A percentile compares a stretch with the other conserved stretches of the same genome.
Evolutionary conservation across 2,888 invertebrate genomes (phyloP).

Genomic region (Sesia apiformis): DNA sequence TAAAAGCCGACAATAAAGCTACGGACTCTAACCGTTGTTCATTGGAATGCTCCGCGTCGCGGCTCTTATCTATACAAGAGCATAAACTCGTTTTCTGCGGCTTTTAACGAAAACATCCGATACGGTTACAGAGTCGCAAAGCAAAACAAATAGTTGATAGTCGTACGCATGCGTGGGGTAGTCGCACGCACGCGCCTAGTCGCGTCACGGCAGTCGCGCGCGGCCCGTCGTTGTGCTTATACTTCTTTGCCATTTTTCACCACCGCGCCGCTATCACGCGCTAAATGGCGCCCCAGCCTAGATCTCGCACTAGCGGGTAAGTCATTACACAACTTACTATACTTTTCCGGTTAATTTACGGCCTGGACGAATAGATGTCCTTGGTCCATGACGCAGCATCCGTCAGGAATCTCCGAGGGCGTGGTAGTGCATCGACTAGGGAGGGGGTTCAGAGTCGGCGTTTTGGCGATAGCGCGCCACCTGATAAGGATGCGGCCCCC

Average conservation of each 20-base stretch:
- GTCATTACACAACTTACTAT: constrained; percentile 30
- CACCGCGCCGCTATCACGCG: constrained; percentile 48
- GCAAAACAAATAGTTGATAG: constrained; percentile 58
- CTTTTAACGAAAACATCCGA: constrained; percentile 22
- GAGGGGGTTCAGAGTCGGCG: constrained; percentile 45
- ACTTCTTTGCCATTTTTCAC: constrained; percentile 23
- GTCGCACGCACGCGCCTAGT: constrained; percentile 36
- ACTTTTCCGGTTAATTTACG: neutral
- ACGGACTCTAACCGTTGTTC: constrained; percentile 30
- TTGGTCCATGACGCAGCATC: constrained; percentile 50
- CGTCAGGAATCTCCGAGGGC: constrained; percentile 43
- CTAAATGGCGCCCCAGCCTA: constrained; percentile 65
- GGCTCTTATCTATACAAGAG: constrained; percentile 45
- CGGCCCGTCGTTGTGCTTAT: constrained; percentile 45
- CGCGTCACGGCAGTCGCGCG: constrained; percentile 48
- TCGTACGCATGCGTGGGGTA: constrained; percentile 49
- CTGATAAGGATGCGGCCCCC: constrained; percentile 58
- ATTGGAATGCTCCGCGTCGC: constrained; percentile 46
- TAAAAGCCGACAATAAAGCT: constrained; percentile 38
- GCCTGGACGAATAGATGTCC: neutral
- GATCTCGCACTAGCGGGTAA: constrained; percentile 61
- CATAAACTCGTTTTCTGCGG: constrained; percentile 61
- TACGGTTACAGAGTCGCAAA: constrained; percentile 27
- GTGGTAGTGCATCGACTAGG: constrained; percentile 48
- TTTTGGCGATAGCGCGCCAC: constrained; percentile 41